Conservation (phyloP, 2,113 vertebrate genomes). For the Sebastes schlegelii region DNA sequence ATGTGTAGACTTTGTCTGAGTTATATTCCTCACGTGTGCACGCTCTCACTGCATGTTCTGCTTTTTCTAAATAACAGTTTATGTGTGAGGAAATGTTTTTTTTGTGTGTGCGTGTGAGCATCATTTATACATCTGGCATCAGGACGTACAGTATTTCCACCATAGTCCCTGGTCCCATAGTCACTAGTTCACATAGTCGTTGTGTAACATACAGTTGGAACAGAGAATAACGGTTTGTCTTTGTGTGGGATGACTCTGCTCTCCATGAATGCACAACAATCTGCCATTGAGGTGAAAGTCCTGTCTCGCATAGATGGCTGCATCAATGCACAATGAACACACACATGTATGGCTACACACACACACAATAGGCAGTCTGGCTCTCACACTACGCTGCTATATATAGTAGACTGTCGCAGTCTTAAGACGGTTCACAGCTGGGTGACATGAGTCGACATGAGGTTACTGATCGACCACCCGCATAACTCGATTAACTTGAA, state of each 20-base stretch:
- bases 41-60: not conserved
- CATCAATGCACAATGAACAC: conserved; percentile 69
- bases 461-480: not conserved
- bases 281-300: conserved; percentile 71
- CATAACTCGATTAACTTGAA: not conserved
- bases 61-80: not conserved
- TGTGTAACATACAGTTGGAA: not conserved
- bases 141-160: not conserved
- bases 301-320: conserved; percentile 45
- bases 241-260: conserved; percentile 61
- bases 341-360: conserved; percentile 5
- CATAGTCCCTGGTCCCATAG: not conserved
- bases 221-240: conserved; percentile 59
- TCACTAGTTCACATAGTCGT: conserved; percentile 1
- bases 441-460: conserved; percentile 13
- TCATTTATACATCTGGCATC: not conserved
- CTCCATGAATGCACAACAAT: conserved; percentile 65
- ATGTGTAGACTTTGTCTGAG: not conserved
- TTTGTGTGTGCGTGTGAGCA: not conserved
- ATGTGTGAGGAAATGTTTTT: not conserved
- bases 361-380: conserved; percentile 13
- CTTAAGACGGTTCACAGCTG: conserved; percentile 34
- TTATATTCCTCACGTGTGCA: not conserved
- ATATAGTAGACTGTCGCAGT: conserved; percentile 2
- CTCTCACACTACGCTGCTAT: conserved; percentile 28